These are phyloP conservation scores for Columba livia DNA, from an alignment of 2,113 vertebrate species.

Conservation along the genomic window DNA sequence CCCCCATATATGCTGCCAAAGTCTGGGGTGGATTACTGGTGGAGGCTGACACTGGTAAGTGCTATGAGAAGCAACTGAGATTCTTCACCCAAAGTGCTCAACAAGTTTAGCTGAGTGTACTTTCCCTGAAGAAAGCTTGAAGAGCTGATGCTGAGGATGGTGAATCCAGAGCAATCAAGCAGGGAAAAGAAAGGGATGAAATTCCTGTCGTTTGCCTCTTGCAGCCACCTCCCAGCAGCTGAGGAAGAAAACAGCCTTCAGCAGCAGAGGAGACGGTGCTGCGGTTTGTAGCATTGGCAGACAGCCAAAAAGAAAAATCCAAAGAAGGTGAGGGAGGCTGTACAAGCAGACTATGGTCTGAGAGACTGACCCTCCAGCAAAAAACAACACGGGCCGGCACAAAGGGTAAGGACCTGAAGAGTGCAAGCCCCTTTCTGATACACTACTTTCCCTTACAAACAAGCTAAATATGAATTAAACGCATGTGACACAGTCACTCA, in stretches of 20 bases:
- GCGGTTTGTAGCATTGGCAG: constrained; percentile 28
- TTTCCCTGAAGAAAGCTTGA: not conserved
- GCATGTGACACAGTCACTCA: not conserved
- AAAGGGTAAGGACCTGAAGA: not conserved
- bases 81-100: not conserved
- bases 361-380: not conserved
- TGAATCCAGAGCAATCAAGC: constrained; percentile 8
- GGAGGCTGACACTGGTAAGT: not conserved
- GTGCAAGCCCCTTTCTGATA: not conserved
- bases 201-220: constrained; percentile 48
- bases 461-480: not conserved
- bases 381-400: not conserved
- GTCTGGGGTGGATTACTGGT: not conserved
- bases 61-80: not conserved
- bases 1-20: not conserved
- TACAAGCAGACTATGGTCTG: not conserved
- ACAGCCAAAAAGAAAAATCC: not conserved
- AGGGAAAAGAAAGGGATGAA: constrained; percentile 24
- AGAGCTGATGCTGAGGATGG: not conserved
- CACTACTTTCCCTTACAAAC: not conserved
- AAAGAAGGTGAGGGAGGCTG: not conserved
- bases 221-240: not conserved
- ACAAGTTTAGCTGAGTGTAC: not conserved
- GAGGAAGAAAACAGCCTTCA: constrained; percentile 44
- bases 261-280: constrained; percentile 23